Evolutionary conservation across 2,113 vertebrate species (phyloP), one percentile per base, ranked within the genome.

Genomic region (Coturnix japonica): DNA sequence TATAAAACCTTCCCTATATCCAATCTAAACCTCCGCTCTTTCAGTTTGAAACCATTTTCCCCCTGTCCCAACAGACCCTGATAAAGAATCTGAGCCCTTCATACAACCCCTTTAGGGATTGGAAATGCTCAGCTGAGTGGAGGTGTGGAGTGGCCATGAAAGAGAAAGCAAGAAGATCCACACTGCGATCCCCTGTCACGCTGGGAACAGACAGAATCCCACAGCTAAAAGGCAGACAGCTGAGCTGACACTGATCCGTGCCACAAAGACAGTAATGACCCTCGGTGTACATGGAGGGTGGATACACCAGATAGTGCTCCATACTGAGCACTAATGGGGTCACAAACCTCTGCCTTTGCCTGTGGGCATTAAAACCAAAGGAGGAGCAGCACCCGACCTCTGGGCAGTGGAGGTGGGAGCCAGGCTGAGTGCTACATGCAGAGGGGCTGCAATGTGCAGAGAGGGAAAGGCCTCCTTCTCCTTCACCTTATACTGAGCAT

Each of bases 291-390:
- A 39, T 37, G 14, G 11, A 25, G 26, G 15, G 30, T 17, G 7
- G 56, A 51, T 41, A 66, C 1, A 1, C 25, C 4, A 1, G 1
- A 54, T 8, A 25, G 14, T 44, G n/a, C 46, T 85, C 39, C 47
- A 11, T 49, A 33, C 25, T 74, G 28, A 65, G 25, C 23, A 22
- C 53, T 70, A 76, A 22, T 4, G 41, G 20, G 69, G 31, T 63
- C 61, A 66, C 26, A 85, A 43, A 51, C 14, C 64, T 56, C 69
- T 28, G 0, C n/a, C 80, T 59, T 78, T 88, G 65, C 56, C 33
- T 43, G 54, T 37, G 9, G 11, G 7, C 70, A 85, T 47, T 83
- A 83, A 88, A 83, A 81, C 54, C 53, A 63, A 83, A 80, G 43
- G 46, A 67, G 51, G 54, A 60, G 20, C 56, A 75, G 76, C 17